Evolutionary conservation across 2,113 vertebrate genomes (phyloP).

Genomic region (Neofelis nebulosa): DNA sequence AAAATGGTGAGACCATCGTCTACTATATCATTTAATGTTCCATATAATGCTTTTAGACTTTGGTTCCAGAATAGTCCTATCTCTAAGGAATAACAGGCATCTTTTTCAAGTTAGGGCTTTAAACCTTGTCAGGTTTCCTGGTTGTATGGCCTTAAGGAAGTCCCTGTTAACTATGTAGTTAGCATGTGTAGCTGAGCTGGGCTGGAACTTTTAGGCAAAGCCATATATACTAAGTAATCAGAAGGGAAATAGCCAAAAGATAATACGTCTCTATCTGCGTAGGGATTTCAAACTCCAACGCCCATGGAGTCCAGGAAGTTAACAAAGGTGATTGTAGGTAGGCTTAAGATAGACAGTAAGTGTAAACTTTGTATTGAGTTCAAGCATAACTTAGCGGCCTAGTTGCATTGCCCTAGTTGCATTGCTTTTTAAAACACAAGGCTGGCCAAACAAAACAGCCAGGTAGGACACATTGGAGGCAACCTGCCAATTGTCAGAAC

Average conservation of each 20-base stretch:
- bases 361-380: neutral
- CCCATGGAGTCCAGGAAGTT: neutral
- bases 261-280: neutral
- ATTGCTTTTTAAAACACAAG: neutral
- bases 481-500: neutral
- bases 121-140: neutral
- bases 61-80: neutral
- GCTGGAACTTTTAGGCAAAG: neutral
- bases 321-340: neutral
- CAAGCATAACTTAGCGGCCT: neutral
- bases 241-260: neutral
- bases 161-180: neutral
- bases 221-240: neutral
- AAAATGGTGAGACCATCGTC: neutral
- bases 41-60: neutral
- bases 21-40: neutral
- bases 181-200: neutral
- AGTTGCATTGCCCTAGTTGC: neutral
- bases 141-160: neutral
- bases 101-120: neutral
- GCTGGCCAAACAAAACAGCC: neutral
- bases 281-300: neutral
- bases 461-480: neutral
- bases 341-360: neutral
- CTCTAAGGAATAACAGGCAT: neutral